Conservation (phyloP, 2,888 invertebrate species). For the Drosophila cyrtoloma region DNA sequence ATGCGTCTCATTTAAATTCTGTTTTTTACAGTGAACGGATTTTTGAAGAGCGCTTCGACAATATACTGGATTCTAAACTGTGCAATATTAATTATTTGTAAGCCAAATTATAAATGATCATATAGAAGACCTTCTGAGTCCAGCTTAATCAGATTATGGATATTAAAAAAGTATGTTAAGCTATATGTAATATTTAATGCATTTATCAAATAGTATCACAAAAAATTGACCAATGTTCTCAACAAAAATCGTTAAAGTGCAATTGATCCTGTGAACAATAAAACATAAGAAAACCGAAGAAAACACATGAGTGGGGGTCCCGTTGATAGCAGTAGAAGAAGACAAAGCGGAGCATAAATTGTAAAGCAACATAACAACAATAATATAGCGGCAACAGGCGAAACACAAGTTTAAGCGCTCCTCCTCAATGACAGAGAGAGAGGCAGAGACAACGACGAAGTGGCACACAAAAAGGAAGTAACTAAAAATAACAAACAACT, state of each 20-base stretch:
- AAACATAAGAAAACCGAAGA: background rate
- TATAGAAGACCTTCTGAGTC: background rate
- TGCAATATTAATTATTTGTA: background rate
- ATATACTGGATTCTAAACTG: background rate
- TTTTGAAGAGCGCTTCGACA: background rate
- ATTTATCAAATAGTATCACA: background rate
- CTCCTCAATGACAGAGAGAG: conserved; percentile 24
- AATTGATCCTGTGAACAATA: conserved; percentile 2
- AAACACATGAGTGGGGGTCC: conserved; percentile 35
- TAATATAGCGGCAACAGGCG: conserved; percentile 11
- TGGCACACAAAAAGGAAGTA: conserved; percentile 74
- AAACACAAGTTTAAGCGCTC: conserved; percentile 15
- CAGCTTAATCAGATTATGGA: background rate
- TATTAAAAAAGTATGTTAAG: background rate
- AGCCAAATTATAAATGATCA: background rate
- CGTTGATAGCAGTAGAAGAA: conserved; percentile 16
- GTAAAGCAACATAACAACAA: conserved; percentile 35
- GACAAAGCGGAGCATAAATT: conserved; percentile 16
- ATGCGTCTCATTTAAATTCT: conserved; percentile 9
- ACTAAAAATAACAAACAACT: conserved; percentile 77
- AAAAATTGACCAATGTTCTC: background rate
- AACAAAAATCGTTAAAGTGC: conserved; percentile 2
- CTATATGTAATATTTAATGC: background rate
- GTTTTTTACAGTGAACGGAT: conserved; percentile 4
- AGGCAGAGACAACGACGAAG: conserved; percentile 49